Percentiles rank a stretch among this genome's conserved stretches.
Conservation (phyloP, 2,797 vertebrate species). For the Sebastes minor region DNA sequence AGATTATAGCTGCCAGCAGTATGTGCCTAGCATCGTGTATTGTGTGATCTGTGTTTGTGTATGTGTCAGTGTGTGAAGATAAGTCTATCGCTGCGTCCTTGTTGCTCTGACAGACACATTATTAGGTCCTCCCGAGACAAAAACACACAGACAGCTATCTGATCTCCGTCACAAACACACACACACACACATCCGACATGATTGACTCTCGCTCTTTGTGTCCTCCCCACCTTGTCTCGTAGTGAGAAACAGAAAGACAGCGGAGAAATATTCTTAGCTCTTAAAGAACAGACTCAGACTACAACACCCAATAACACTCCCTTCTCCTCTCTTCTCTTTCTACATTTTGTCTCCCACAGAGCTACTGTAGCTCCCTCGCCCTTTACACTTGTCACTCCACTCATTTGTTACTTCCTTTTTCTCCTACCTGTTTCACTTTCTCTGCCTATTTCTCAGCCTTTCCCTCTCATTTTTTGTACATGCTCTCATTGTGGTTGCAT, state of each 20-base stretch:
- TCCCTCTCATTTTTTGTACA: background rate
- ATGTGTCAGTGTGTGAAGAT: conserved; percentile 33
- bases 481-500: background rate
- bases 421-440: conserved; percentile 11
- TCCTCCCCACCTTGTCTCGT: conserved; percentile 36
- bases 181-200: conserved; percentile 35
- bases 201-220: conserved; percentile 44
- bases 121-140: conserved; percentile 56
- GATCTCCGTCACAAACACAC: conserved; percentile 21
- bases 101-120: conserved; percentile 60
- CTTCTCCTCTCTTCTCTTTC: background rate
- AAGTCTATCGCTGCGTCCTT: conserved; percentile 53
- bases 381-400: background rate
- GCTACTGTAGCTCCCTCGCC: background rate
- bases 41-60: conserved; percentile 3
- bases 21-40: background rate
- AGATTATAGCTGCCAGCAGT: conserved; percentile 3
- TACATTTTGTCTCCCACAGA: background rate
- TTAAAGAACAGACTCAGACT: conserved; percentile 28
- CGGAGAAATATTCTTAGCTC: conserved; percentile 41
- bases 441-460: conserved; percentile 12
- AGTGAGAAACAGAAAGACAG: conserved; percentile 3
- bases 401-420: conserved; percentile 9
- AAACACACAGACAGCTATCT: conserved; percentile 47
- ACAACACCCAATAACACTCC: conserved; percentile 17